Evolutionary conservation across 2,113 vertebrate species (phyloP).

Genomic region (Onychostoma macrolepis): DNA sequence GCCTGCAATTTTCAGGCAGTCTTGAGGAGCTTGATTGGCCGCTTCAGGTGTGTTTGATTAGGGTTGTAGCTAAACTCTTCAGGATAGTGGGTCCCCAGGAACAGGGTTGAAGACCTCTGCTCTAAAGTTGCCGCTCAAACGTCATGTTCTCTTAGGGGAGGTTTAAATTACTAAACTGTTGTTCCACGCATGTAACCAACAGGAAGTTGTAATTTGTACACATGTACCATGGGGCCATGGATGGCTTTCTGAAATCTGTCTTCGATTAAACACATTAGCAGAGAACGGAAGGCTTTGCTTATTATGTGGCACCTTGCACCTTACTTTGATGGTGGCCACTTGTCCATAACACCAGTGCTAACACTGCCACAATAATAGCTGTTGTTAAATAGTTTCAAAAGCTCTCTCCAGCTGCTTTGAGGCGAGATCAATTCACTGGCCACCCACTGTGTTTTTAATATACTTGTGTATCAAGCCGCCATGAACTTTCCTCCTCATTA

Average conservation of each 20-base stretch:
- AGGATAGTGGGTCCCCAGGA: no score
- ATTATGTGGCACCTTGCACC: neutral
- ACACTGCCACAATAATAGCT: neutral
- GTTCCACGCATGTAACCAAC: neutral
- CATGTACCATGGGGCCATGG: neutral
- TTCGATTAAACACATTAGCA: neutral
- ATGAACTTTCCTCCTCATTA: constrained; percentile 26
- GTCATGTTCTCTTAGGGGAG: neutral
- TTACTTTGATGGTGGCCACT: neutral
- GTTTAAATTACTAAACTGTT: neutral
- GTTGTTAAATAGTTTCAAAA: neutral
- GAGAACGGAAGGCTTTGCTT: neutral
- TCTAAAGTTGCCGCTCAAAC: neutral
- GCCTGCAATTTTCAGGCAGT: no score
- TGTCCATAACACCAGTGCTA: neutral
- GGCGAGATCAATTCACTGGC: neutral
- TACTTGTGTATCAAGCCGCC: neutral
- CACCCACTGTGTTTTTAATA: constrained; percentile 26
- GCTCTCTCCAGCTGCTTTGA: constrained; percentile 17
- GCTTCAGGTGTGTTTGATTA: no score
- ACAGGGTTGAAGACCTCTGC: no score
- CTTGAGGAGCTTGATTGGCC: no score
- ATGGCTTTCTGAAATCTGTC: neutral
- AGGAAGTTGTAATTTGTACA: neutral
- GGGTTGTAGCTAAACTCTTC: no score